Evolutionary conservation across 1,140 invertebrate genomes (phyloP).

Genomic region (Cheumatopsyche charites): DNA sequence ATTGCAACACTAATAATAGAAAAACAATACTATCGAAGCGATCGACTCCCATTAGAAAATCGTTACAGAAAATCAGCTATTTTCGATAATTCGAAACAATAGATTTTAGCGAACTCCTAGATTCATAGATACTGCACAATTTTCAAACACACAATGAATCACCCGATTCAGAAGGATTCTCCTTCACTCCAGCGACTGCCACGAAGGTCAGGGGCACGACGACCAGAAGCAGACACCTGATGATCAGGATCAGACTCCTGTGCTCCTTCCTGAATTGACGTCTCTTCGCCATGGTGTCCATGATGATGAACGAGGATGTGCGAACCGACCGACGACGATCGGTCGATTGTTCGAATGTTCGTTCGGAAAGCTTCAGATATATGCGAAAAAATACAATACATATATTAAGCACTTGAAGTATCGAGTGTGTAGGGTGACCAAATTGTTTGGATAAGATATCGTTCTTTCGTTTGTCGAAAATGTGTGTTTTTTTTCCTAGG

Average conservation of each 20-base stretch:
- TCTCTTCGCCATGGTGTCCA: background rate
- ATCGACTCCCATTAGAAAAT: too few species aligned
- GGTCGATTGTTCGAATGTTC: background rate
- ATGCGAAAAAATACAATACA: background rate
- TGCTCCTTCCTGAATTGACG: constrained; percentile 3
- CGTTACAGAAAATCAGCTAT: too few species aligned
- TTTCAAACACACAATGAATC: too few species aligned
- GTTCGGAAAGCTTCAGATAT: background rate
- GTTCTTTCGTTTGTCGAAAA: too few species aligned
- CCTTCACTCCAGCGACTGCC: background rate
- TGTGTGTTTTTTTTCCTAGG: too few species aligned
- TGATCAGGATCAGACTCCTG: constrained; percentile 31
- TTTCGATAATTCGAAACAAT: too few species aligned
- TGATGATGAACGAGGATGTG: background rate
- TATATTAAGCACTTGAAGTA: background rate
- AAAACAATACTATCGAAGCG: too few species aligned
- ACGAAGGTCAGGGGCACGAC: constrained; percentile 32
- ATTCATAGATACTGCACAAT: too few species aligned
- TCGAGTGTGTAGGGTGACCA: too few species aligned
- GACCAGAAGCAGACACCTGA: constrained; percentile 29
- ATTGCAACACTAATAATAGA: too few species aligned
- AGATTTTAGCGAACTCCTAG: too few species aligned
- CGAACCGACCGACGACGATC: background rate
- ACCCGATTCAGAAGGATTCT: background rate
- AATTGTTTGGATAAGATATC: too few species aligned